Evolutionary conservation across 2,888 invertebrate genomes (phyloP).

Genomic region (Coremacera marginata): DNA sequence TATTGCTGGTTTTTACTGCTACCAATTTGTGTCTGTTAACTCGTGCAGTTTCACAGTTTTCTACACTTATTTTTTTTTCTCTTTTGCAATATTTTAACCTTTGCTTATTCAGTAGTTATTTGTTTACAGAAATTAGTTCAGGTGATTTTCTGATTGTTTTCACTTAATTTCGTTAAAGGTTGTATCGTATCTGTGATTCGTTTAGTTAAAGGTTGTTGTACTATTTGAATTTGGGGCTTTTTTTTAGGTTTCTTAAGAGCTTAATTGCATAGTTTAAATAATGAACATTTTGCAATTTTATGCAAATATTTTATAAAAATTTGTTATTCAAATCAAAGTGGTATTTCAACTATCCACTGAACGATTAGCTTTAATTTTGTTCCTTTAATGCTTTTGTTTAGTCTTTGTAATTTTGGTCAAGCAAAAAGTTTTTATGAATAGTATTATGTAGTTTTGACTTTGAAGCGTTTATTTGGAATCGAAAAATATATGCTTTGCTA

Average conservation of each 20-base stretch:
- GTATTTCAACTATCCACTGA: too few species aligned
- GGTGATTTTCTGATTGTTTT: conserved; percentile 45
- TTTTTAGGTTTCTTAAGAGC: not conserved
- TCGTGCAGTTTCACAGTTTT: conserved; percentile 21
- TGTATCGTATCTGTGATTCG: conserved; percentile 49
- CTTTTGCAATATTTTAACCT: conserved; percentile 37
- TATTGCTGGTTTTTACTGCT: not conserved
- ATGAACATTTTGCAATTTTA: not conserved
- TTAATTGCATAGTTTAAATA: not conserved
- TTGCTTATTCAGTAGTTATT: conserved; percentile 58
- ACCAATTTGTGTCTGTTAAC: conserved; percentile 1
- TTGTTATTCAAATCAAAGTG: too few species aligned
- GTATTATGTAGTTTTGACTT: too few species aligned
- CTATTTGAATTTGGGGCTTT: not conserved
- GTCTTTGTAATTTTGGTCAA: too few species aligned
- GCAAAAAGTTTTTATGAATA: too few species aligned
- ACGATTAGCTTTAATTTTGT: too few species aligned
- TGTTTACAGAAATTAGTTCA: conserved; percentile 63
- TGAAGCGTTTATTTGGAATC: too few species aligned
- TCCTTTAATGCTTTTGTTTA: too few species aligned
- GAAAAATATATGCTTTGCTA: too few species aligned
- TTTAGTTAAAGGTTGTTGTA: conserved; percentile 10
- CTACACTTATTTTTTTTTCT: not conserved
- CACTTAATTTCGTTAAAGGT: too few species aligned
- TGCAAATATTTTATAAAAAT: not conserved